Conservation (phyloP, 2,797 vertebrate species). For the Eulemur coronatus region DNA sequence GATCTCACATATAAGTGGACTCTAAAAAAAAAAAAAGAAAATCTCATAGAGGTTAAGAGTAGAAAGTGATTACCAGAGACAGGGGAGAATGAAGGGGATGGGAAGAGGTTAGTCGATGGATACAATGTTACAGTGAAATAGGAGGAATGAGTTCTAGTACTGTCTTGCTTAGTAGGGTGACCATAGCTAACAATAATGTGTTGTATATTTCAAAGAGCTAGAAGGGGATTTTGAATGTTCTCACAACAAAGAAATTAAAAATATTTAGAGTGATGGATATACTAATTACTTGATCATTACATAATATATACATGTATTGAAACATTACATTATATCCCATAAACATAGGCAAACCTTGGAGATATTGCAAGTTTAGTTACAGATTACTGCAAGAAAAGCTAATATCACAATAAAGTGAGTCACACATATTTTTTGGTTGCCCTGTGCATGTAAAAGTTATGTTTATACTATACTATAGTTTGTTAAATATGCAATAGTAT, state of each 20-base stretch:
- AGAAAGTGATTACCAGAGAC: background rate
- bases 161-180: background rate
- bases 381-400: background rate
- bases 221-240: background rate
- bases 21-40: no score
- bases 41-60: background rate
- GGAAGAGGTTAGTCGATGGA: background rate
- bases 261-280: background rate
- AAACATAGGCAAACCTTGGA: background rate
- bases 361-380: background rate
- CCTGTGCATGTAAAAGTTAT: background rate
- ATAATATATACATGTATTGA: background rate
- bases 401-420: background rate
- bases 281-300: background rate
- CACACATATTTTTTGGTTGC: background rate
- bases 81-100: background rate
- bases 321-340: background rate
- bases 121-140: background rate
- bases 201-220: background rate
- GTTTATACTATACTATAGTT: background rate
- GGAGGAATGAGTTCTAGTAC: background rate
- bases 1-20: no score
- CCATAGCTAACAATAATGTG: background rate
- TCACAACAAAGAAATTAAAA: background rate
- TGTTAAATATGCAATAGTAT: background rate